Conservation (phyloP, 2,797 vertebrate genomes). For the Cuniculus paca region DNA sequence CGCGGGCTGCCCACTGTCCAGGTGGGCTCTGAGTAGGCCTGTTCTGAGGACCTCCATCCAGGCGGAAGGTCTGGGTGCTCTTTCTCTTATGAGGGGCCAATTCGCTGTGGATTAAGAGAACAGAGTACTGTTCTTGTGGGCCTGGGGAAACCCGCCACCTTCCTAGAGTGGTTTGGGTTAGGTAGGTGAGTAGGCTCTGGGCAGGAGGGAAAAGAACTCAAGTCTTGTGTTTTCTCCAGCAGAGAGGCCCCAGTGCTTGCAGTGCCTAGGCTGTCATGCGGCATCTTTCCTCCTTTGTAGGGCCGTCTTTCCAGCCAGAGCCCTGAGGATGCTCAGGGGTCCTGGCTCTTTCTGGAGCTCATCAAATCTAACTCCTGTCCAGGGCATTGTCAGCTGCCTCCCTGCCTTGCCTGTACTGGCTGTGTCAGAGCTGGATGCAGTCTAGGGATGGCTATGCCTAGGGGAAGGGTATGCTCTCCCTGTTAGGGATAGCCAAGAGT, state of each 20-base stretch:
- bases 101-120: conserved; percentile 43
- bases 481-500: not conserved
- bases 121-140: not conserved
- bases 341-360: not conserved
- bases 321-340: not conserved
- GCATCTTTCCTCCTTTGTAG: not conserved
- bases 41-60: not conserved
- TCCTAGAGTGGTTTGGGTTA: accelerated
- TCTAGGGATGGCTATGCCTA: accelerated
- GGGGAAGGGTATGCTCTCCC: not conserved
- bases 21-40: not conserved
- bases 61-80: not conserved
- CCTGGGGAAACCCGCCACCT: conserved; percentile 25
- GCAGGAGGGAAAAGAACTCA: not conserved
- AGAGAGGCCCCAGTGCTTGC: not conserved
- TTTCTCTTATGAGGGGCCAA: conserved; percentile 39
- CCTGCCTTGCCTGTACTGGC: not conserved
- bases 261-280: accelerated
- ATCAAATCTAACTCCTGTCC: not conserved
- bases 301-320: not conserved
- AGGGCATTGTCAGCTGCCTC: too few species aligned
- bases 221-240: not conserved
- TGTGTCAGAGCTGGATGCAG: not conserved
- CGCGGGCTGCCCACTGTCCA: not conserved
- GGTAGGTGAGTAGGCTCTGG: not conserved